phyloP scores from a whole-genome alignment of 2,888 invertebrate genomes.

The Malachius bipustulatus region DNA sequence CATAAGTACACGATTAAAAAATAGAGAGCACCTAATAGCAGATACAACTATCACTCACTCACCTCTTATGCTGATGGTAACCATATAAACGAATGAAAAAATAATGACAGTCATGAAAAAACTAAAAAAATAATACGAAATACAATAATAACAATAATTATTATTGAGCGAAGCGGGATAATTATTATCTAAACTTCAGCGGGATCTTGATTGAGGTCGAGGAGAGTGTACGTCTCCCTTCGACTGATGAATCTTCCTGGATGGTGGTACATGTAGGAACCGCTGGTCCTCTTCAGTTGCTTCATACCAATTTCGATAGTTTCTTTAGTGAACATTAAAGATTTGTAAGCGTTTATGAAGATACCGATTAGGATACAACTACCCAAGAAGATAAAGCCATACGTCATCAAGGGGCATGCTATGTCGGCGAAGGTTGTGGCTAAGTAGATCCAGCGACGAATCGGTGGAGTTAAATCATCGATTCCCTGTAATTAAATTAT shows the following conservation, averaged over 20 bases:
- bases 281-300: conserved; percentile 55
- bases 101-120: too few relatives aligned
- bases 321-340: conserved; percentile 58
- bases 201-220: conserved; percentile 29
- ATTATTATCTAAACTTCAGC: too few relatives aligned
- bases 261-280: conserved; percentile 23
- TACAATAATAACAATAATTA: too few relatives aligned
- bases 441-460: conserved; percentile 68
- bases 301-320: conserved; percentile 67
- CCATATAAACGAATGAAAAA: too few relatives aligned
- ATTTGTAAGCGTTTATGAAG: conserved; percentile 64
- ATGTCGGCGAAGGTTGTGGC: conserved; percentile 67
- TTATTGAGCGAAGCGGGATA: too few relatives aligned
- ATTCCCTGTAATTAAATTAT: conserved; percentile 48
- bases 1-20: too few relatives aligned
- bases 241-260: conserved; percentile 40
- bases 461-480: conserved; percentile 65
- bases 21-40: too few relatives aligned
- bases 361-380: conserved; percentile 50
- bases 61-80: too few relatives aligned
- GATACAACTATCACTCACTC: too few relatives aligned
- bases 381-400: conserved; percentile 60
- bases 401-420: conserved; percentile 56
- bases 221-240: conserved; percentile 45
- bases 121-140: too few relatives aligned